Conservation (phyloP, 2,888 invertebrate genomes). For the Baronia brevicornis region DNA sequence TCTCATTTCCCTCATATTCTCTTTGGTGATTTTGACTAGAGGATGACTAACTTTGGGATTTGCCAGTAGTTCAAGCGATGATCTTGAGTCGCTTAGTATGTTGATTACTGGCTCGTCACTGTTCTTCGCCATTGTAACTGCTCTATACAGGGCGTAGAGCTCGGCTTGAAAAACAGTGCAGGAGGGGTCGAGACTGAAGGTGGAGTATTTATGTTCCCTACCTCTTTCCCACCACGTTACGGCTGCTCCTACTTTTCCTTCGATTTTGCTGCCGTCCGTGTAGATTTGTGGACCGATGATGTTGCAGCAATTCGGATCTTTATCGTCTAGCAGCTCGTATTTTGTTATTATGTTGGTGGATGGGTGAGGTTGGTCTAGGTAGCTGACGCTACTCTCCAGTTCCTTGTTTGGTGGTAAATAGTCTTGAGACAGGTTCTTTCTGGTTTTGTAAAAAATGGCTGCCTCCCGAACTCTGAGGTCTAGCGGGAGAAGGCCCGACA, state of each 20-base stretch:
- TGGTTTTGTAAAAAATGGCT: conserved; percentile 9
- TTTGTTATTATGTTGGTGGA: background rate
- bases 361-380: conserved; percentile 7
- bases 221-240: conserved; percentile 12
- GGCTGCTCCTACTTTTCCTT: conserved; percentile 18
- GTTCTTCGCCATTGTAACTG: background rate
- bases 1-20: background rate
- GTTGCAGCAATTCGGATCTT: conserved; percentile 1
- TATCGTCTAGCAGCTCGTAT: conserved; percentile 2
- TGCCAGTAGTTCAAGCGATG: background rate
- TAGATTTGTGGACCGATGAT: conserved; percentile 9
- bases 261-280: conserved; percentile 19
- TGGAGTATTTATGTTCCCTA: conserved; percentile 3
- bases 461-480: conserved; percentile 20
- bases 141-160: conserved; percentile 10
- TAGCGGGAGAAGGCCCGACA: conserved; percentile 20
- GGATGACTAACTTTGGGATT: conserved; percentile 3
- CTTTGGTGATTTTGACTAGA: background rate
- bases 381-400: conserved; percentile 1
- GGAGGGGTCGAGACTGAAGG: conserved; percentile 5
- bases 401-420: conserved; percentile 2
- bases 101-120: background rate
- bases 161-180: conserved; percentile 20
- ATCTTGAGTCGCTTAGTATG: background rate
- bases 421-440: background rate